phyloP scores from a whole-genome alignment of 2,113 vertebrate species.

The Cairina moschata region DNA sequence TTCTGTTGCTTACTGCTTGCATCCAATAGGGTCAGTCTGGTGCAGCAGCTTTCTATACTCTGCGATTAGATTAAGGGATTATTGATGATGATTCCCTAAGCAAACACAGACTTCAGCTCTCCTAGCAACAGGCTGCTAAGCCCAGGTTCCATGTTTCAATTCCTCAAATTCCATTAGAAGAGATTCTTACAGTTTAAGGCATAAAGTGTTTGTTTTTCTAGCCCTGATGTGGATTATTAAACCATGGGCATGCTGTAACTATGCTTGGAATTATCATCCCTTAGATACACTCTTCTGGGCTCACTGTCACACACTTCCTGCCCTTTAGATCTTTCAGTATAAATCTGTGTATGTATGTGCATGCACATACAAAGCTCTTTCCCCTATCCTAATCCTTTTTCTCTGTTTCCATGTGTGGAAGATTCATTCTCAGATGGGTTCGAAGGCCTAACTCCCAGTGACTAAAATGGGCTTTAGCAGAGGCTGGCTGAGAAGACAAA shows the following conservation, averaged over 20 bases:
- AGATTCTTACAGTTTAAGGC: conserved; percentile 36
- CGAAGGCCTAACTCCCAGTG: conserved; percentile 27
- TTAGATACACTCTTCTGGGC: neutral
- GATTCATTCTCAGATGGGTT: conserved; percentile 4
- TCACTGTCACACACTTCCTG: neutral
- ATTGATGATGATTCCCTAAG: conserved; percentile 54
- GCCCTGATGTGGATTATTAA: conserved; percentile 56
- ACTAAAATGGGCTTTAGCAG: conserved; percentile 44
- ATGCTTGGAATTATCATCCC: conserved; percentile 10
- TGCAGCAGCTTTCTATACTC: conserved; percentile 51
- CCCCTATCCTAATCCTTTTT: conserved; percentile 5
- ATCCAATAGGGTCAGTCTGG: conserved; percentile 52
- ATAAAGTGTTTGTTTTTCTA: conserved; percentile 67
- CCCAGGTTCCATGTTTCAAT: conserved; percentile 49
- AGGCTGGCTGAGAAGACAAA: conserved; percentile 15
- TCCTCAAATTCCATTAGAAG: conserved; percentile 67
- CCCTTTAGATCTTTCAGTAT: conserved; percentile 19
- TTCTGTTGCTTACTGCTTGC: conserved; percentile 50
- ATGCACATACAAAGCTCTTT: conserved; percentile 39
- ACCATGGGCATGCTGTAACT: neutral
- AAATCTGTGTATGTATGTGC: conserved; percentile 26
- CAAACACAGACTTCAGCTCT: neutral
- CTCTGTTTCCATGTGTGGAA: conserved; percentile 17
- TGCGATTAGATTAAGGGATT: conserved; percentile 71
- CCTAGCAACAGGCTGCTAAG: conserved; percentile 66